Conservation (phyloP, 2,797 vertebrate genomes). For the Lithobates pipiens region DNA sequence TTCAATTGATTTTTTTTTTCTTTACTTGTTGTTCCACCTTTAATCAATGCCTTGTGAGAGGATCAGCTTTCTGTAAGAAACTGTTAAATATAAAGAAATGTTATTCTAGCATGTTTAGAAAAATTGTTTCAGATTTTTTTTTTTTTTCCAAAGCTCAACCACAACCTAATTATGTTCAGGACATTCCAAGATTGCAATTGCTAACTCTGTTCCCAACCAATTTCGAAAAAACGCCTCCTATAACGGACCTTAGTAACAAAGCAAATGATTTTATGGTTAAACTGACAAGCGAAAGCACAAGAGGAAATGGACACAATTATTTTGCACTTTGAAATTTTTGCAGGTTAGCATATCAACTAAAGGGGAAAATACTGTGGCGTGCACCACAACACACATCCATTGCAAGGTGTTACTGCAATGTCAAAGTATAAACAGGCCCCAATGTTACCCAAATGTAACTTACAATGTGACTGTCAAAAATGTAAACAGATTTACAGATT, state of each 20-base stretch:
- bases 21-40: conserved; percentile 98
- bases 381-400: too few species aligned
- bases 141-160: conserved; percentile 83
- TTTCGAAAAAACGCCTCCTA: conserved; percentile 86
- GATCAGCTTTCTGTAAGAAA: conserved; percentile 96
- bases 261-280: conserved; percentile 59
- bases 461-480: too few species aligned
- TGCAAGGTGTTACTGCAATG: too few species aligned
- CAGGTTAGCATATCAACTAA: too few species aligned
- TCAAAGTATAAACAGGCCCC: too few species aligned
- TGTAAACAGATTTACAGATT: too few species aligned
- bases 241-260: conserved; percentile 71
- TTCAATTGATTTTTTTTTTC: conserved; percentile 87
- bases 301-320: conserved; percentile 75
- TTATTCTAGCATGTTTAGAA: conserved; percentile 98
- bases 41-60: conserved; percentile 95
- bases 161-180: conserved; percentile 91
- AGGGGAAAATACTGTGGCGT: too few species aligned
- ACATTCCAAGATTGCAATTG: conserved; percentile 91
- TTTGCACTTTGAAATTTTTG: conserved; percentile 75
- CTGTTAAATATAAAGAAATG: conserved; percentile 97
- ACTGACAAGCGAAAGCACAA: conserved; percentile 73
- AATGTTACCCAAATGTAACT: too few species aligned
- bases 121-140: conserved; percentile 91
- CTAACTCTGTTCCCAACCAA: conserved; percentile 87